Percentiles rank a stretch among this genome's conserved stretches.
phyloP scores from a whole-genome alignment of 2,888 invertebrate genomes.

The Clanis bilineata region DNA sequence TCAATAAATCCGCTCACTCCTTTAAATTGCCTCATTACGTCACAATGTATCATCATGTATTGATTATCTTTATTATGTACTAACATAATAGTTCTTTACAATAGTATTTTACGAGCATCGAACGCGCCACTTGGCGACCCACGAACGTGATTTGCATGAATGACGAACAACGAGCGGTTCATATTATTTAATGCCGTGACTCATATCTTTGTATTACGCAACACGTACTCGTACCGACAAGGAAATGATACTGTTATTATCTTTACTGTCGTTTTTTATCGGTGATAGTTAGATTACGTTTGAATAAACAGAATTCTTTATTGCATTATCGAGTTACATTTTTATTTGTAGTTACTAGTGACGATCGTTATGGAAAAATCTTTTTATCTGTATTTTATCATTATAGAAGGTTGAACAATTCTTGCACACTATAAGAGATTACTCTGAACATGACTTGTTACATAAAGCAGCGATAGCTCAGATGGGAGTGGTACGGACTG shows the following conservation, averaged over 20 bases:
- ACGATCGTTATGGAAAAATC: neutral
- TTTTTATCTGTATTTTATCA: neutral
- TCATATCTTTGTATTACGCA: slow-evolving; percentile 16
- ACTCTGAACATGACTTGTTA: too few relatives aligned
- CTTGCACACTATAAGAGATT: too few relatives aligned
- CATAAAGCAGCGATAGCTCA: too few relatives aligned
- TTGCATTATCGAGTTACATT: neutral
- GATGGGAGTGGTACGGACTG: too few relatives aligned
- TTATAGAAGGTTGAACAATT: too few relatives aligned
- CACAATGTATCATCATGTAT: neutral
- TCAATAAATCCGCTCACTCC: neutral
- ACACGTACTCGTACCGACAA: too few relatives aligned
- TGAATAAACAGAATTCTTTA: neutral
- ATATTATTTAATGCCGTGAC: neutral
- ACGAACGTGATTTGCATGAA: slow-evolving; percentile 14
- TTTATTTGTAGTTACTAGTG: neutral
- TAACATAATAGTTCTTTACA: neutral
- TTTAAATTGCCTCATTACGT: neutral
- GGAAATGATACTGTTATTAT: neutral
- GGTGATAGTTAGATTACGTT: neutral
- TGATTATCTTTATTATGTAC: neutral
- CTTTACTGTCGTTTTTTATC: slow-evolving; percentile 6
- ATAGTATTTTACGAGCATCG: neutral
- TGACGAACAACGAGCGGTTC: neutral
- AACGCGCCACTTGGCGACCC: neutral